Percentiles rank a stretch among this genome's conserved stretches.
These are phyloP conservation scores for Eubucco bourcierii DNA, from an alignment of 2,113 vertebrate genomes.

Conservation along the genomic window DNA sequence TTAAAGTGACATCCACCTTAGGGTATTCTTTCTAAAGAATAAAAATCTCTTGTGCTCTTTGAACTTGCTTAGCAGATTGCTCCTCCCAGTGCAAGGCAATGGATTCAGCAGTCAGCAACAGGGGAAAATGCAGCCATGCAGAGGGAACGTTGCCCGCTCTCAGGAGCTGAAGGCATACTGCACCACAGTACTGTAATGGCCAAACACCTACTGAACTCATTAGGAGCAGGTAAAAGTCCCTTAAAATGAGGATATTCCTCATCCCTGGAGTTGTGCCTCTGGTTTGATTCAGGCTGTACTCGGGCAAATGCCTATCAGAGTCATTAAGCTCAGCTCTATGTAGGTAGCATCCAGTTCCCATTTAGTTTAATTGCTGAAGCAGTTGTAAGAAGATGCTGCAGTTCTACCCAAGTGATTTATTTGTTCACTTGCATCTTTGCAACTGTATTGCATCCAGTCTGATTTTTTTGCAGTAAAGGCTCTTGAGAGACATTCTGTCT, in stretches of 20 bases:
- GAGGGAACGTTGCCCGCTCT: no score
- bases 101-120: not conserved
- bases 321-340: not conserved
- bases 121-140: not conserved
- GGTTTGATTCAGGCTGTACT: not conserved
- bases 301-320: not conserved
- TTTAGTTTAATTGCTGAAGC: not conserved
- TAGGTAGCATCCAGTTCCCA: not conserved
- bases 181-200: rapidly evolving
- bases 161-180: no score
- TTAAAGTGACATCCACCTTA: not conserved
- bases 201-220: not conserved
- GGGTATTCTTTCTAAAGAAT: not conserved
- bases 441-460: not conserved
- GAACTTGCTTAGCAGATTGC: not conserved
- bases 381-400: not conserved
- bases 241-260: not conserved
- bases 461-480: not conserved
- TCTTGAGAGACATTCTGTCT: not conserved
- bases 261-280: not conserved
- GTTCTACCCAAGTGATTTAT: not conserved
- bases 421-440: not conserved
- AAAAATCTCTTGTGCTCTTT: rapidly evolving
- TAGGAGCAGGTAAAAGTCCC: not conserved
- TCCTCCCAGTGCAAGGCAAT: not conserved